Conservation (phyloP, 2,888 invertebrate genomes). For the Drosophila paracracens region DNA sequence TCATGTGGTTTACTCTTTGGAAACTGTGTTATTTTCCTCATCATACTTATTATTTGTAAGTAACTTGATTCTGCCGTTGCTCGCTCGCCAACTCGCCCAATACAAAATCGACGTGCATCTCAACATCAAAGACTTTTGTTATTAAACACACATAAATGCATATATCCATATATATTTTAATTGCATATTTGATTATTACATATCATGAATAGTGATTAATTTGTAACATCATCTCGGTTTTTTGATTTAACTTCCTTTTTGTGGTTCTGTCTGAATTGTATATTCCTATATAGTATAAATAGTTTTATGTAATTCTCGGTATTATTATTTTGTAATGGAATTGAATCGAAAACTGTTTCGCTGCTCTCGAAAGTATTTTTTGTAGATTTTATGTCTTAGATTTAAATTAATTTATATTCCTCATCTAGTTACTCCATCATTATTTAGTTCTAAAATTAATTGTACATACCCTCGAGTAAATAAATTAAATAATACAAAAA, state of each 20-base stretch:
- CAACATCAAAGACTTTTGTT: slow-evolving; percentile 80
- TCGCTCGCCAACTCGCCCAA: slow-evolving; percentile 61
- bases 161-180: slow-evolving; percentile 21
- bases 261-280: slow-evolving; percentile 26
- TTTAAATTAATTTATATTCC: slow-evolving; percentile 59
- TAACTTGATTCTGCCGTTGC: slow-evolving; percentile 48
- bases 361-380: slow-evolving; percentile 63
- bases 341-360: slow-evolving; percentile 52
- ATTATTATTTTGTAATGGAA: slow-evolving; percentile 76
- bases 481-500: slow-evolving; percentile 51
- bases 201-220: slow-evolving; percentile 47
- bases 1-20: slow-evolving; percentile 23
- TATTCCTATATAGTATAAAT: slow-evolving; percentile 46
- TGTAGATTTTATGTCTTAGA: slow-evolving; percentile 56
- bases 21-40: slow-evolving; percentile 60
- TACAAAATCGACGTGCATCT: slow-evolving; percentile 68
- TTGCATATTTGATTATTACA: slow-evolving; percentile 46
- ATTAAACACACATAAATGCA: slow-evolving; percentile 34
- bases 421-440: slow-evolving; percentile 53
- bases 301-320: slow-evolving; percentile 64
- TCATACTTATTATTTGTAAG: slow-evolving; percentile 15
- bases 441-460: slow-evolving; percentile 64
- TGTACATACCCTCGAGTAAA: slow-evolving; percentile 61
- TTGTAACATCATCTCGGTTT: slow-evolving; percentile 28
- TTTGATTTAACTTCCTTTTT: slow-evolving; percentile 2